These are phyloP conservation scores for Monarcha castaneiventris DNA, from an alignment of 2,113 vertebrate species.

Conservation along the genomic window DNA sequence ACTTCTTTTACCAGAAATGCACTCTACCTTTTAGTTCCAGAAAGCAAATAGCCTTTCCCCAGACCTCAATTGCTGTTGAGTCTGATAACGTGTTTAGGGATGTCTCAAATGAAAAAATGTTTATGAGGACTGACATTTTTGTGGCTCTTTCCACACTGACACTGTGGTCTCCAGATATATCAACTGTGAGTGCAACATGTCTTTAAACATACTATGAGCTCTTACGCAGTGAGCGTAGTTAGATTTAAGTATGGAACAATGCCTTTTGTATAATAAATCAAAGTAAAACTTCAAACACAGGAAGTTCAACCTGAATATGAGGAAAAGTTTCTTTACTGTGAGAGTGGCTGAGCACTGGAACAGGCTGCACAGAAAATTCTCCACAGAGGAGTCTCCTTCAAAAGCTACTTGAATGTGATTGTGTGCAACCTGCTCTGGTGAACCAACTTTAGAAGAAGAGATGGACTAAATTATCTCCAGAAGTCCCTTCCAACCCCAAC, in stretches of 20 bases:
- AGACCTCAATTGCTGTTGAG: not conserved
- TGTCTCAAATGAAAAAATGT: not conserved
- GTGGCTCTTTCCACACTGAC: not conserved
- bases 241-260: not conserved
- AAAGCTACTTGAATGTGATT: not conserved
- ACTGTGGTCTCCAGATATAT: not conserved
- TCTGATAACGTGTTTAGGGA: not conserved
- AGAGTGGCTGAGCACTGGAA: not conserved
- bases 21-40: not conserved
- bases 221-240: not conserved
- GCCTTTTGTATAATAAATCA: not conserved
- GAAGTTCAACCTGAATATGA: not conserved
- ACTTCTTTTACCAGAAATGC: not conserved
- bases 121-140: not conserved
- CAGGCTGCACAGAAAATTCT: too few species aligned
- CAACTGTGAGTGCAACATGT: not conserved
- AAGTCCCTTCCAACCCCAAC: not conserved
- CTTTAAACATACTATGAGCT: not conserved
- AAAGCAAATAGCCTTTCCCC: not conserved
- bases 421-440: not conserved
- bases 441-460: not conserved
- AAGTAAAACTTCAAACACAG: not conserved
- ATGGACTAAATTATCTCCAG: not conserved
- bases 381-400: not conserved
- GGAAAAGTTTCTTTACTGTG: not conserved